Conservation (phyloP, 2,113 vertebrate genomes). For the Beaufortia kweichowensis region DNA sequence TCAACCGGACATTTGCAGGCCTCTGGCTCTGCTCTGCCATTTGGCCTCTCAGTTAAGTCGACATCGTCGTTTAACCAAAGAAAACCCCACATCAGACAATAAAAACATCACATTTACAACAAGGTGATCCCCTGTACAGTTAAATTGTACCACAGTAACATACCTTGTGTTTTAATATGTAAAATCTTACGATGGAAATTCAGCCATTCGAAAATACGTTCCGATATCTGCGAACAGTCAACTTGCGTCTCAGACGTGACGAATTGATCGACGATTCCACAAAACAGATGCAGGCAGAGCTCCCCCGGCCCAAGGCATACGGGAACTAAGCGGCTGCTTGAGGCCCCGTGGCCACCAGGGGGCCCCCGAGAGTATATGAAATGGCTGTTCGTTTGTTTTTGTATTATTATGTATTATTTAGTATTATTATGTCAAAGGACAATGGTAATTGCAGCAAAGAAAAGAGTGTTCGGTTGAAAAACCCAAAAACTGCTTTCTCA, state of each 20-base stretch:
- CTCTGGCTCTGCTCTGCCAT: background rate
- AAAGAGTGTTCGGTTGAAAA: too few species aligned
- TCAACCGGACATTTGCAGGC: background rate
- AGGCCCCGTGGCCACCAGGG: too few species aligned
- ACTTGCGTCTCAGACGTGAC: conserved; percentile 4
- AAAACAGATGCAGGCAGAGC: background rate
- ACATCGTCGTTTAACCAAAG: background rate
- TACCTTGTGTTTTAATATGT: conserved; percentile 43
- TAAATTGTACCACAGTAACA: conserved; percentile 2
- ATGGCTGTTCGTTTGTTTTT: too few species aligned
- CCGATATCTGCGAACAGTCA: background rate
- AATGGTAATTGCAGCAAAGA: too few species aligned
- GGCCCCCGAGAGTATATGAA: too few species aligned
- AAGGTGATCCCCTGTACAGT: background rate
- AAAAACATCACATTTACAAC: background rate
- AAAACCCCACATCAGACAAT: background rate
- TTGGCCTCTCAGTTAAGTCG: background rate
- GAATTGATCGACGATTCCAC: background rate
- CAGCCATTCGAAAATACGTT: background rate
- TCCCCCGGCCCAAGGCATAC: too few species aligned
- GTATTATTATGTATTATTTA: too few species aligned
- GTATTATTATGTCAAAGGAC: too few species aligned
- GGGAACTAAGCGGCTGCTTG: too few species aligned
- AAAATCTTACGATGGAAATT: conserved; percentile 22
- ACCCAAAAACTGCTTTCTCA: too few species aligned